phyloP scores from a whole-genome alignment of 2,888 invertebrate genomes.

The Dolomedes plantarius region DNA sequence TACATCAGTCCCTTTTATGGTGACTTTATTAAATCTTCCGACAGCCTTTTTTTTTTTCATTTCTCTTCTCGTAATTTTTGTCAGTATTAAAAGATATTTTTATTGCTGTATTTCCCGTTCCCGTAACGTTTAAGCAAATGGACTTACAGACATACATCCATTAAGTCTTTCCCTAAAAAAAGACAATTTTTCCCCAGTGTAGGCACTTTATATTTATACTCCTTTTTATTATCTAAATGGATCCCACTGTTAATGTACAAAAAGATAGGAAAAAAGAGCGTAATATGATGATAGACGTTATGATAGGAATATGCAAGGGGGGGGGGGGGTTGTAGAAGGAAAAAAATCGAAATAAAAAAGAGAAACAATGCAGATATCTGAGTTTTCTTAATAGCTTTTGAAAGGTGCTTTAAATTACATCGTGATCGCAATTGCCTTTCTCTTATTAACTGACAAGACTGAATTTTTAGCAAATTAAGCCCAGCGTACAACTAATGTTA shows the following conservation, averaged over 20 bases:
- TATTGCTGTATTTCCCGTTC: slow-evolving; percentile 37
- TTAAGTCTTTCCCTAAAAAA: slow-evolving; percentile 37
- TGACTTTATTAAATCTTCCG: slow-evolving; percentile 68
- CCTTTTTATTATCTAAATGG: slow-evolving; percentile 63
- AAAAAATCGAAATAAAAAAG: neutral
- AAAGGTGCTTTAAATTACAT: slow-evolving; percentile 25
- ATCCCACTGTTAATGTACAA: slow-evolving; percentile 47
- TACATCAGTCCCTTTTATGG: slow-evolving; percentile 64
- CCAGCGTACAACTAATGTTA: neutral
- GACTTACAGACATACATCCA: slow-evolving; percentile 64
- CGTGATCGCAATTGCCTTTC: neutral
- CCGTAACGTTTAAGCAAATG: slow-evolving; percentile 59
- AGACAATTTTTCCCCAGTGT: slow-evolving; percentile 15
- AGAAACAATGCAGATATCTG: slow-evolving; percentile 16
- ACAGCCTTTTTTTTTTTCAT: slow-evolving; percentile 33
- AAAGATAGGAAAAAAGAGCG: slow-evolving; percentile 7
- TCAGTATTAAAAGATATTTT: slow-evolving; percentile 58
- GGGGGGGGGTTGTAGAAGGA: too few species aligned
- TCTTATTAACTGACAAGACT: neutral
- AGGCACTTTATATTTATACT: slow-evolving; percentile 40
- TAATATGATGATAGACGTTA: neutral
- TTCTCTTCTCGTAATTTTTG: slow-evolving; percentile 12
- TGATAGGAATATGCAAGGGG: neutral
- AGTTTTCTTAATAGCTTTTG: slow-evolving; percentile 35
- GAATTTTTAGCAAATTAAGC: neutral